A percentile compares a stretch with the other conserved stretches of the same genome.
Conservation (phyloP, 2,797 vertebrate species). For the Pantherophis alleghaniensis region DNA sequence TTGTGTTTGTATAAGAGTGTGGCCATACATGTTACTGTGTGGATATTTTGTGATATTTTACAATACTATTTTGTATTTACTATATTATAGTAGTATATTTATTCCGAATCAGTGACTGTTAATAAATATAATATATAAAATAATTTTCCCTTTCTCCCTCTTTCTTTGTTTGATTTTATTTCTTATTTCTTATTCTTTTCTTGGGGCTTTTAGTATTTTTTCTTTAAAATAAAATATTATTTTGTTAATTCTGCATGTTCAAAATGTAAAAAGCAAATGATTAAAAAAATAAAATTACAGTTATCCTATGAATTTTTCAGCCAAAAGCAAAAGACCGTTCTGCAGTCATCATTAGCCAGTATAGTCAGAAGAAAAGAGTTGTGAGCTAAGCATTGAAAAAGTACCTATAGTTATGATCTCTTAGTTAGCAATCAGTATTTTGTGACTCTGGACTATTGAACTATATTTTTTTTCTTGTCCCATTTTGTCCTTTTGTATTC, state of each 20-base stretch:
- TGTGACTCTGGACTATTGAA: background rate
- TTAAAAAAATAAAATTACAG: background rate
- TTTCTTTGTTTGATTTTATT: background rate
- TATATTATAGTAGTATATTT: background rate
- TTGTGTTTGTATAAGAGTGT: background rate
- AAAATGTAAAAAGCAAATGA: background rate
- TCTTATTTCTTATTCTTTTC: background rate
- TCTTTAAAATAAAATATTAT: background rate
- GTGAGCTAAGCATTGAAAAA: background rate
- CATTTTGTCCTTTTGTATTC: background rate
- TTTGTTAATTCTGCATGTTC: background rate
- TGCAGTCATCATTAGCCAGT: background rate
- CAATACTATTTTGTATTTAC: background rate
- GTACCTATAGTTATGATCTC: background rate
- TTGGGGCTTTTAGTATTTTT: background rate
- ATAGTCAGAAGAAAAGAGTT: background rate
- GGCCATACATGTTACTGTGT: background rate
- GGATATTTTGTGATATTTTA: background rate
- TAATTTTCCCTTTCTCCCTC: background rate
- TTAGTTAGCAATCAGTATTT: background rate
- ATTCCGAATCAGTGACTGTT: background rate
- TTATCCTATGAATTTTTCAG: background rate
- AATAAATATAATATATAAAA: background rate
- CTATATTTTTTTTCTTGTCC: background rate
- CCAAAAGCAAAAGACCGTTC: background rate